Base-by-base conservation (phyloP, 2,797 vertebrate species). In the Chanos chanos region DNA sequence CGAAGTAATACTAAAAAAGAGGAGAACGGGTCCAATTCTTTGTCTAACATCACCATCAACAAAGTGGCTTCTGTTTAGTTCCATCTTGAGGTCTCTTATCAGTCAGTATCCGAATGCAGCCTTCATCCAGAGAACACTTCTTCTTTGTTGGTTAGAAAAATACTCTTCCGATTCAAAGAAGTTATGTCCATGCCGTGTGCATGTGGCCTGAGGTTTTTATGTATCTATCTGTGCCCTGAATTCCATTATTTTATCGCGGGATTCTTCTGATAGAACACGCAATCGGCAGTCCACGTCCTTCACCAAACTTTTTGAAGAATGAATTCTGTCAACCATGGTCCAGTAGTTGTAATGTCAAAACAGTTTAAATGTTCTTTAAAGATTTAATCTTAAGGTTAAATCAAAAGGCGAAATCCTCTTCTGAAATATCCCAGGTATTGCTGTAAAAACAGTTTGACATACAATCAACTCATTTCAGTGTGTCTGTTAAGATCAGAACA, bases 121-220 rank as follows among this genome's bases (percentile, higher is more conserved):
- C 45, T 57, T 66, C 64, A 54, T 36, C 63, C 27, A 64, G n/a
- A 25, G 21, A 66, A 52, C 21, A 53, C 12, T 44, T 53, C 40
- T 34, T 40, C 2, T 39, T 40, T 25, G 22, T 30, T 45, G 13
- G 22, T 24, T 7, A 50, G 40, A 66, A 41, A 16, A 55, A 60
- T n/a, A 36, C 16, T 21, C 31, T 15, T 28, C 0, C n/a, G n/a
- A n/a, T n/a, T n/a, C n/a, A n/a, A n/a, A 22, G 13, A 36, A 37
- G 18, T 48, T 39, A 30, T 24, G 7, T 7, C 33, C 2, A 41
- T 16, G 10, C 4, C 9, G 2, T 13, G 24, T 39, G 28, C 5
- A n/a, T 25, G 30, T 15, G 13, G 33, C 10, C 7, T 6, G 7
- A 21, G 39, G 21, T 24, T 19, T 16, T 28, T 13, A 22, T 68